A percentile compares a stretch with the other conserved stretches of the same genome.
Conservation (phyloP, 2,888 invertebrate genomes). For the Drosophila aldrichi region DNA sequence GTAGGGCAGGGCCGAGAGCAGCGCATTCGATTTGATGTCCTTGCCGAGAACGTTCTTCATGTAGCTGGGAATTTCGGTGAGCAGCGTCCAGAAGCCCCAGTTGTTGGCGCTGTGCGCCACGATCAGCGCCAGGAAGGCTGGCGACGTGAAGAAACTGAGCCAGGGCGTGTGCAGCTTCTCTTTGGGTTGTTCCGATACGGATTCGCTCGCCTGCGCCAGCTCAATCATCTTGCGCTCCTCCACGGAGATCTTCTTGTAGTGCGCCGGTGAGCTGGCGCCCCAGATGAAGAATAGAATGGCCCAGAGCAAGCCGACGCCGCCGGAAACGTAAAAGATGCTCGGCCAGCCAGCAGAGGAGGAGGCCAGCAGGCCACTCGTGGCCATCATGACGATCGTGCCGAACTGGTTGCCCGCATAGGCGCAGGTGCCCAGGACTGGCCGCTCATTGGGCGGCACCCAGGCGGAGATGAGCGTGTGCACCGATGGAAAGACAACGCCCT, state of each 20-base stretch:
- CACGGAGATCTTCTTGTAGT: conserved; percentile 87
- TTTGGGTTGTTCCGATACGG: conserved; percentile 55
- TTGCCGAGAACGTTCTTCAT: conserved; percentile 90
- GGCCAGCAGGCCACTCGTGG: conserved; percentile 90
- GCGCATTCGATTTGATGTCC: conserved; percentile 90
- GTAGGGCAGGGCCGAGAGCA: conserved; percentile 90
- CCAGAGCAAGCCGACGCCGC: conserved; percentile 88
- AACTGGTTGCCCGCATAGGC: conserved; percentile 91
- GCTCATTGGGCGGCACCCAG: conserved; percentile 90
- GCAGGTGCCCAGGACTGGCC: conserved; percentile 88
- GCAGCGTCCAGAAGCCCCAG: conserved; percentile 93
- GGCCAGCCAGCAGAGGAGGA: conserved; percentile 91
- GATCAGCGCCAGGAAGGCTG: conserved; percentile 91
- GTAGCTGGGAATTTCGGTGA: conserved; percentile 93
- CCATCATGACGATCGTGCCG: conserved; percentile 91
- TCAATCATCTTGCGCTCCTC: conserved; percentile 90
- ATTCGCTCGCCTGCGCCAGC: conserved; percentile 85
- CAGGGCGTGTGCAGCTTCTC: conserved; percentile 88
- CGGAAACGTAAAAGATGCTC: conserved; percentile 91
- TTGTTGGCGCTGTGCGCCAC: conserved; percentile 90
- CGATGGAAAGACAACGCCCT: conserved; percentile 89
- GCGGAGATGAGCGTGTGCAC: conserved; percentile 89
- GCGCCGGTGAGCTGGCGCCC: conserved; percentile 89
- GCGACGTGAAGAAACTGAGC: conserved; percentile 90
- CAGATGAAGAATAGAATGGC: conserved; percentile 87